These are phyloP conservation scores for Drosophila jambulina DNA, from an alignment of 1,140 invertebrate genomes.

Conservation along the genomic window DNA sequence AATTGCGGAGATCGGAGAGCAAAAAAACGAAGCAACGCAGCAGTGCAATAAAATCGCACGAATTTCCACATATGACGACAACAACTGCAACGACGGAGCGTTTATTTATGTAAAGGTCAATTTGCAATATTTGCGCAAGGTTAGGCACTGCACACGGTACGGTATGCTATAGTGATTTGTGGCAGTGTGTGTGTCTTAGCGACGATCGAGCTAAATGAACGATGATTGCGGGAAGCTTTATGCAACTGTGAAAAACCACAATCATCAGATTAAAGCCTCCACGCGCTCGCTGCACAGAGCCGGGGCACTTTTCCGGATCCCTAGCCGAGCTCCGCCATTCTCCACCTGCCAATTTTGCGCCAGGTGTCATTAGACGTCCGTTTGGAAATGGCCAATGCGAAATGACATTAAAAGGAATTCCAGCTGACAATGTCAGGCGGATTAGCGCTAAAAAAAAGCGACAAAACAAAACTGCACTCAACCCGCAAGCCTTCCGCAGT, in stretches of 20 bases:
- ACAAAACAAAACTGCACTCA: slow-evolving; percentile 23
- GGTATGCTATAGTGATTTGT: background rate
- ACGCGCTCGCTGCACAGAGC: background rate
- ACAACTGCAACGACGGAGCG: slow-evolving; percentile 28
- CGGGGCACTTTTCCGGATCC: slow-evolving; percentile 1
- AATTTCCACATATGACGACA: slow-evolving; percentile 63
- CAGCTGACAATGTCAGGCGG: slow-evolving; percentile 69
- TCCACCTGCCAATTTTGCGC: background rate
- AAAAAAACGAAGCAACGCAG: slow-evolving; percentile 34
- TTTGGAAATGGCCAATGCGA: slow-evolving; percentile 32
- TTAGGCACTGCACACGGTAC: slow-evolving; percentile 38
- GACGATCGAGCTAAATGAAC: slow-evolving; percentile 45
- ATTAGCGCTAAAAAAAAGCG: slow-evolving; percentile 54
- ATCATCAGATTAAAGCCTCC: slow-evolving; percentile 30
- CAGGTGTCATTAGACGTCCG: slow-evolving; percentile 20
- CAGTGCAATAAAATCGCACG: slow-evolving; percentile 49
- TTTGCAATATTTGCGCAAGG: slow-evolving; percentile 80
- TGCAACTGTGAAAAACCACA: slow-evolving; percentile 47
- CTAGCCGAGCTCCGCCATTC: background rate
- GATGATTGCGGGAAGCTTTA: slow-evolving; percentile 40
- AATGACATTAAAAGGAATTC: slow-evolving; percentile 73
- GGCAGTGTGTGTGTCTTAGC: background rate
- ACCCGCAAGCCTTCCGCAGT: slow-evolving; percentile 39
- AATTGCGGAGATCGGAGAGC: slow-evolving; percentile 39
- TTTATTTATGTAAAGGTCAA: slow-evolving; percentile 81